Base-by-base conservation (phyloP, 1,140 invertebrate species). In the Bombus soroeensis region DNA sequence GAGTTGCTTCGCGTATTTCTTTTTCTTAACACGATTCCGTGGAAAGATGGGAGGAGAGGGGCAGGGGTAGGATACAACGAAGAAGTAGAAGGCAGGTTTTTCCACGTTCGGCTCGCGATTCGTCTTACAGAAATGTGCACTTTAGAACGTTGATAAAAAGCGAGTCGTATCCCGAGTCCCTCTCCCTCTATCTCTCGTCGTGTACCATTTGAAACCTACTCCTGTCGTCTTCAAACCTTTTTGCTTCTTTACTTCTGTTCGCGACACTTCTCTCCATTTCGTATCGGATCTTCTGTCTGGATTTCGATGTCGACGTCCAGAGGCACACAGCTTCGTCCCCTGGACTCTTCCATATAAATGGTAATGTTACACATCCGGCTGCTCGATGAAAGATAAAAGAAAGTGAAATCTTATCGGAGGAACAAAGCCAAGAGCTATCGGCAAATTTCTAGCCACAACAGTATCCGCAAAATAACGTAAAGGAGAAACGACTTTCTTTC, bases 211-310 rank as follows among this genome's bases (percentile, higher is more conserved):
- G 41, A 41, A 79, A 89, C 81, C 81, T 47, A 77, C 79, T 70
- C 39, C 59, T 59, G 62, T 12, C 78, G 64, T 68, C 9, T 81
- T 64, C 72, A 57, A 64, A 81, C 71, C 39, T 81, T 80, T 84
- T 88, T 87, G 57, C 73, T 66, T 9, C 64, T 72, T 77, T 71
- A 75, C 78, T 82, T 90, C 89, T 85, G 86, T 82, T 86, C 81
- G 59, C 87, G 84, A 90, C 87, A 82, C 82, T 82, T 88, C 89
- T 83, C 86, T 85, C 81, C 71, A 57, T 79, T 77, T 86, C 87
- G 75, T 86, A 78, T 83, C 83, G 79, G 70, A 74, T 89, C 88
- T 74, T 37, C 28, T 34, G 74, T 75, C 77, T 62, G 83, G 88
- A 90, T 89, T 90, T 87, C 81, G 77, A 85, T 32, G 62, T 89